Conservation (phyloP, 2,888 invertebrate genomes). For the Lepidonotus clava region DNA sequence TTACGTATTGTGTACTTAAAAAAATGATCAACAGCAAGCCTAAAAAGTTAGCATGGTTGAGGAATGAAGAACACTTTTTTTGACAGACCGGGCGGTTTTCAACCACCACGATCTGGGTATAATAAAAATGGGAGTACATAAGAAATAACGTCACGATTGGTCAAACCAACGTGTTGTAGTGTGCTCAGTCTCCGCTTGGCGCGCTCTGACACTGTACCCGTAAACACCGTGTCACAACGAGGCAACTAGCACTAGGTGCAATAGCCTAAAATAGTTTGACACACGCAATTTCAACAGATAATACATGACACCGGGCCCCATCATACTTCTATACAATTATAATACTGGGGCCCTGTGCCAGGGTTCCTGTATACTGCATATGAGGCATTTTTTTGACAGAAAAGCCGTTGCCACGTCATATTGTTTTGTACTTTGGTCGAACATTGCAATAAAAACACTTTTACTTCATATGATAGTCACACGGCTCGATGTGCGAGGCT, state of each 20-base stretch:
- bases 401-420: background rate
- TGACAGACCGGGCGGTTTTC: background rate
- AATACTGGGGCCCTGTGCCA: conserved; percentile 43
- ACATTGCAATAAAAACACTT: background rate
- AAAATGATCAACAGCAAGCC: background rate
- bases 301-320: conserved; percentile 41
- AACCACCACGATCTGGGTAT: background rate
- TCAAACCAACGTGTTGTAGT: conserved; percentile 29
- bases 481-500: background rate
- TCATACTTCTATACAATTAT: conserved; percentile 41
- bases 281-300: conserved; percentile 48
- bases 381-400: background rate
- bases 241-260: conserved; percentile 45
- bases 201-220: conserved; percentile 47
- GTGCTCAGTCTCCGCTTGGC: conserved; percentile 23
- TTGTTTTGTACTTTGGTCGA: conserved; percentile 23
- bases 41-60: conserved; percentile 33
- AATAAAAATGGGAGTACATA: background rate
- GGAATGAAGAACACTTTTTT: conserved; percentile 43
- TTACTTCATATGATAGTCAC: background rate
- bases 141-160: conserved; percentile 5
- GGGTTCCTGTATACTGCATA: conserved; percentile 29
- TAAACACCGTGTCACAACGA: conserved; percentile 21
- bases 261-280: conserved; percentile 33
- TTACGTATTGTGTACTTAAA: too few relatives aligned